Evolutionary conservation across 2,113 vertebrate genomes (phyloP).

Genomic region (Eretmochelys imbricata): DNA sequence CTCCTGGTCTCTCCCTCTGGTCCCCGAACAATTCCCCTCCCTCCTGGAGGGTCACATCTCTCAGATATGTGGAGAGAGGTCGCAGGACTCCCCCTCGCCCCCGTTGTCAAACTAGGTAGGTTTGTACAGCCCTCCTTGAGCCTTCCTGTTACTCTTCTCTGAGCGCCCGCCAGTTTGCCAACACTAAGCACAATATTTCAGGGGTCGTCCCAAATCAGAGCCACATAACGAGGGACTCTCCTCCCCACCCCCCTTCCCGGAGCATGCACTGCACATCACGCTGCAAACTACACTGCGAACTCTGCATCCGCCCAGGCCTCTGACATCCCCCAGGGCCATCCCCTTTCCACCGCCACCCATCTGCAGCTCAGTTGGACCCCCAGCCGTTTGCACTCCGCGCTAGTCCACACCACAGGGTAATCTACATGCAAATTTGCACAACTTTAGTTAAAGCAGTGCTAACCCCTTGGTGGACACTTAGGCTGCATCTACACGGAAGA

Average conservation of each 20-base stretch:
- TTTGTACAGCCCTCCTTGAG: neutral
- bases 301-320: neutral
- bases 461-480: accelerated
- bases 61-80: neutral
- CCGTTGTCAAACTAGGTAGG: neutral
- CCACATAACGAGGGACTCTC: neutral
- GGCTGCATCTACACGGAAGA: no score
- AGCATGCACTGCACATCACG: accelerated
- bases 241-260: accelerated
- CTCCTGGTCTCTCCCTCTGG: neutral
- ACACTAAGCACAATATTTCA: neutral
- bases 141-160: neutral
- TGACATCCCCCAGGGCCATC: accelerated
- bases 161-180: neutral
- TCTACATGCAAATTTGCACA: accelerated
- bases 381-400: accelerated
- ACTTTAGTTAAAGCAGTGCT: neutral
- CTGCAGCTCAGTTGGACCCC: neutral
- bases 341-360: accelerated
- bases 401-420: neutral
- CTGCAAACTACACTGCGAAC: neutral
- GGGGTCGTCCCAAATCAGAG: neutral
- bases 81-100: neutral
- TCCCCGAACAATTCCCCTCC: neutral
- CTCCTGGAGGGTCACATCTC: neutral